phyloP scores from a whole-genome alignment of 2,888 invertebrate species.

The Patella ulyssiponensis region DNA sequence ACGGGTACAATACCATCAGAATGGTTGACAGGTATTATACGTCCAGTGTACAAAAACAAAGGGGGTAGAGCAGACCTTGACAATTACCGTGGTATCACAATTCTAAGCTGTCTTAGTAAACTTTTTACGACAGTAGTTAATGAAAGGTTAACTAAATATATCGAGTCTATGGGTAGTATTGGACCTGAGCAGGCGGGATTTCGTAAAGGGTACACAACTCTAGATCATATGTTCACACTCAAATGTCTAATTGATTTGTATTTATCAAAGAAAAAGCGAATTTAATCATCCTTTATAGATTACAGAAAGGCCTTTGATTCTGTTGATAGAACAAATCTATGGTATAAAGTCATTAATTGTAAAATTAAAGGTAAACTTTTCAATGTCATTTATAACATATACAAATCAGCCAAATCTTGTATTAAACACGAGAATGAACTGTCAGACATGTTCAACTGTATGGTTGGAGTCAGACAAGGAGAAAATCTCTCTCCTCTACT shows the following conservation, averaged over 20 bases:
- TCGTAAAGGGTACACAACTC: slow-evolving; percentile 4
- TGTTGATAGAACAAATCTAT: slow-evolving; percentile 15
- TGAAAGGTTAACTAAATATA: slow-evolving; percentile 6
- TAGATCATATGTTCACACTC: slow-evolving; percentile 18
- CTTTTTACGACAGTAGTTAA: background rate
- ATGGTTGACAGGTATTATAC: slow-evolving; percentile 15
- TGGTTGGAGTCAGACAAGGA: slow-evolving; percentile 6
- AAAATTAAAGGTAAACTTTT: slow-evolving; percentile 12
- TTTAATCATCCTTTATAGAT: slow-evolving; percentile 17
- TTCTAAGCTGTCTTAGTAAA: slow-evolving; percentile 6
- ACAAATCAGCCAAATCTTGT: background rate
- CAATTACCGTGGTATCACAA: slow-evolving; percentile 21
- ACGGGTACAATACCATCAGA: slow-evolving; percentile 14
- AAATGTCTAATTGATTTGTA: slow-evolving; percentile 11
- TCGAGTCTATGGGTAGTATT: background rate
- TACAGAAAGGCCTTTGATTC: slow-evolving; percentile 12
- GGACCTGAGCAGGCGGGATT: background rate
- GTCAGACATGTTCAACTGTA: background rate
- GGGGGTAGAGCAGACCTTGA: slow-evolving; percentile 15
- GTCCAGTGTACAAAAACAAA: slow-evolving; percentile 21
- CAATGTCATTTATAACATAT: background rate
- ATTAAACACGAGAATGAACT: background rate
- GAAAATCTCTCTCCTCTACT: background rate
- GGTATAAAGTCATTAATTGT: slow-evolving; percentile 14
- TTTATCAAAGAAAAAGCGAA: background rate